Evolutionary conservation across 2,888 invertebrate species (phyloP), one percentile per base, ranked within the genome.

Genomic region (Tolmerus cingulatus): DNA sequence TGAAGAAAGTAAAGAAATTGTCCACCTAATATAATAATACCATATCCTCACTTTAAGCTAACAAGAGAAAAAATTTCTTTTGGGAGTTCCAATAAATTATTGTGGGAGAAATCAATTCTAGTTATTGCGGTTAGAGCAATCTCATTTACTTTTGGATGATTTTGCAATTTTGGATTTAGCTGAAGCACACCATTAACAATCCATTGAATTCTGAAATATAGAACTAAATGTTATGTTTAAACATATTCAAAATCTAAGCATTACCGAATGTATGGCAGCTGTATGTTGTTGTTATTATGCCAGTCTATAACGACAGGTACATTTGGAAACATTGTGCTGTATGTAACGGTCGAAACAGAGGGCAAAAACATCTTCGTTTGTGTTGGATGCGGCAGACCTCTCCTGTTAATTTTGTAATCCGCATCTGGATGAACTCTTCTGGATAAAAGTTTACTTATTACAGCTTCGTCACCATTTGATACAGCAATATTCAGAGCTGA

Each of bases 361-460:
- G 93, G 93, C 86, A 91, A 87, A 82, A 92, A 91, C 3, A 91
- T 92, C 87, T 91, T 91, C 12, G 92, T 92, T 40, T 93, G 93
- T 5, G 94, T 93, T 1, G 94, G 93, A 16, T 93, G 93, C 30
- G 92, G 92, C 92, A 98, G 95, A 1, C 96, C 95, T 89, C 97
- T 96, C 91, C 97, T 97, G 93, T 98, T 98, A 79, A 99, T 96
- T 92, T 97, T 97, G 92, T 96, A 97, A 90, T 99, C 98, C 0
- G 97, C 96, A 93, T 99, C 99, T 0, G 97, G 95, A 92, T 97
- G 96, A 0, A 97, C 97, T 92, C 97, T 97, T 81, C 96, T 96
- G 0, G 97, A 96, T n/a, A 99, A 93, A 34, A 98, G 93, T 89
- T 96, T 96, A 16, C 97, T 96, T 8, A 96, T 95, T 7, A 97